These are phyloP conservation scores for Coendou prehensilis DNA, from an alignment of 2,797 vertebrate genomes.

Conservation along the genomic window DNA sequence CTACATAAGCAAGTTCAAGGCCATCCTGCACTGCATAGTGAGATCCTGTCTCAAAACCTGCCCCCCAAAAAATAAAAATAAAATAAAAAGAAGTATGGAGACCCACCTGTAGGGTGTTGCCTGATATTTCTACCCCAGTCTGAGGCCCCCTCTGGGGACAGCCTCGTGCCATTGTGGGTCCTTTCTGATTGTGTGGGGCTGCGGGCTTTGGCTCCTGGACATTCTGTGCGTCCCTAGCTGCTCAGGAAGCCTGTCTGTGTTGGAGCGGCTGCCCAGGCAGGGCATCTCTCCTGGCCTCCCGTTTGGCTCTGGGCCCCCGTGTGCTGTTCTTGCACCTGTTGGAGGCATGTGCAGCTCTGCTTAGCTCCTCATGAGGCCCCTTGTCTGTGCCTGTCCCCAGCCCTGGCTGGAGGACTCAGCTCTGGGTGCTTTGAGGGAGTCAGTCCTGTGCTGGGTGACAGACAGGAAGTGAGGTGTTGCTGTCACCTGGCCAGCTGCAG, in stretches of 20 bases:
- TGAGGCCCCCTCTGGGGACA: background rate
- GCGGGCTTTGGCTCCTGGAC: background rate
- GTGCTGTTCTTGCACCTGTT: background rate
- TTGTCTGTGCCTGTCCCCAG: background rate
- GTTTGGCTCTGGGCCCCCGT: too few species aligned
- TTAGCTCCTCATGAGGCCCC: background rate
- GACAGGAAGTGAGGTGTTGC: background rate
- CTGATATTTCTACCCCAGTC: too few species aligned
- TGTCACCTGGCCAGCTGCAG: background rate
- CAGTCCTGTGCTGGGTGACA: background rate
- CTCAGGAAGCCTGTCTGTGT: background rate
- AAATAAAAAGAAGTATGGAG: background rate
- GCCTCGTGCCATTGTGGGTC: background rate
- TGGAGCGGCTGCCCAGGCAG: background rate
- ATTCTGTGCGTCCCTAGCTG: background rate
- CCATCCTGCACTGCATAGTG: background rate
- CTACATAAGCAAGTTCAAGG: background rate
- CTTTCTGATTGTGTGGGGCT: background rate
- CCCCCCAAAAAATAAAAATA: too few species aligned
- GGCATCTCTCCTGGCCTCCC: background rate
- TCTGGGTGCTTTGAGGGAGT: background rate
- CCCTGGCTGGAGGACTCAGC: background rate
- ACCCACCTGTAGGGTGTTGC: too few species aligned
- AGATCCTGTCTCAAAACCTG: background rate
- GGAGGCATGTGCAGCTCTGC: background rate